Base-by-base conservation (phyloP, 2,797 vertebrate genomes). In the Anguilla pacifica region DNA sequence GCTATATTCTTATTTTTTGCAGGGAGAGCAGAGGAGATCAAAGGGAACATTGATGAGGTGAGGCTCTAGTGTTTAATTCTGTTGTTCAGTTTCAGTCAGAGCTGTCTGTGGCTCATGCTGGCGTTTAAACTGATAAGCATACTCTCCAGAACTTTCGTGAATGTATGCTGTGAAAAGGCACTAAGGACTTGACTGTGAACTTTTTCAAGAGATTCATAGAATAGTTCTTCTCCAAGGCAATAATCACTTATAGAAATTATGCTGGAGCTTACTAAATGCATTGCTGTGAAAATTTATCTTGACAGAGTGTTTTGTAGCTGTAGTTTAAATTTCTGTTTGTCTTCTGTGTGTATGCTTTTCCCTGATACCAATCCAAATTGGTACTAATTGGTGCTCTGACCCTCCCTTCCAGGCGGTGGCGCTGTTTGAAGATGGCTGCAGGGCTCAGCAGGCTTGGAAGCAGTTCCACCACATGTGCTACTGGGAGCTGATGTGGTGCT, bases 401-500 rank as follows among this genome's bases (percentile, higher is more conserved):
- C 10, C 86, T 28, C 9, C 81, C 22, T 22, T 2, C 84, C 90
- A 99, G 98, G 98, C 98, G 0, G 96, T 96, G 88, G 67, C 92
- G 77, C 92, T 93, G 88, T 98, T 98, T 91, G 96, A 97, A 93
- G 97, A 98, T 91, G 98, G 98, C 88, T 97, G 99, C 92, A 91
- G 93, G 91, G 95, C 97, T 89, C 98, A 99, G 94, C 96, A 98
- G 92, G 97, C 99, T 90, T 99, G 98, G 98, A 97, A 96, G 88
- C 98, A 99, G 95, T 97, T 99, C 92, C 98, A 99, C 94, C 98
- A 99, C 89, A 95, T 99, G 86, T 99, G 98, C 92, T 99, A 97
- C 93, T 99, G 98, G 98, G 98, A 99, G 90, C 94, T 99, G 92
- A 99, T 99, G 98, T 99, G 98, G 98, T 96, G 95, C 86, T 96